Percentiles rank a stretch among this genome's conserved stretches.
These are phyloP conservation scores for Sinodicranocentrus sp. DNA, from an alignment of 2,888 invertebrate genomes.

Conservation along the genomic window DNA sequence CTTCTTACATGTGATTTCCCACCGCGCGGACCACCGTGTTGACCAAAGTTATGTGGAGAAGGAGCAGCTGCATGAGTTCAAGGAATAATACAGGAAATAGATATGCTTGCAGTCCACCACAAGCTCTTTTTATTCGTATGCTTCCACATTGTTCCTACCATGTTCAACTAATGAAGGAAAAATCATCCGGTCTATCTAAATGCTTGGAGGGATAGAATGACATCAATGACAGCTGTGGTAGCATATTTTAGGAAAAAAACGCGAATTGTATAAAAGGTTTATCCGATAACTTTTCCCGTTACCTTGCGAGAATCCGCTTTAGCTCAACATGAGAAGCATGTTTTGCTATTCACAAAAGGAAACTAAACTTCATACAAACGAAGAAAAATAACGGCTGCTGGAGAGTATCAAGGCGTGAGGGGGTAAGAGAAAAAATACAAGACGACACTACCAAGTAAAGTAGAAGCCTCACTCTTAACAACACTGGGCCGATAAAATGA, in stretches of 20 bases:
- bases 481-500: neutral
- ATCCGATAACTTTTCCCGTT: constrained; percentile 22
- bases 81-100: too few species aligned
- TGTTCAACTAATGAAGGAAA: constrained; percentile 1
- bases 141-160: constrained; percentile 33
- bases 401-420: too few species aligned
- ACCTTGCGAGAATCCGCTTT: neutral
- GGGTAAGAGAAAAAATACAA: too few species aligned
- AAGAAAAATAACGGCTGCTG: neutral
- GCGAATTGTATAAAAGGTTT: constrained; percentile 7
- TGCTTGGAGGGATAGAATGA: neutral
- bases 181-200: neutral
- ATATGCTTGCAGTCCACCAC: too few species aligned
- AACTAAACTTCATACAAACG: constrained; percentile 16
- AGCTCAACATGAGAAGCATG: neutral
- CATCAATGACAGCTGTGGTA: constrained; percentile 7
- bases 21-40: too few species aligned
- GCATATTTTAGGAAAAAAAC: constrained; percentile 11
- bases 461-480: neutral
- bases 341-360: constrained; percentile 6
- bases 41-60: too few species aligned
- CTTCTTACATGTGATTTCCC: too few species aligned
- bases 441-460: neutral
- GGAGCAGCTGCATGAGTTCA: too few species aligned
- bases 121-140: neutral